Percentiles rank a stretch among this genome's conserved stretches.
These are phyloP conservation scores for Ammospiza caudacuta DNA, from an alignment of 2,113 vertebrate genomes.

Conservation along the genomic window DNA sequence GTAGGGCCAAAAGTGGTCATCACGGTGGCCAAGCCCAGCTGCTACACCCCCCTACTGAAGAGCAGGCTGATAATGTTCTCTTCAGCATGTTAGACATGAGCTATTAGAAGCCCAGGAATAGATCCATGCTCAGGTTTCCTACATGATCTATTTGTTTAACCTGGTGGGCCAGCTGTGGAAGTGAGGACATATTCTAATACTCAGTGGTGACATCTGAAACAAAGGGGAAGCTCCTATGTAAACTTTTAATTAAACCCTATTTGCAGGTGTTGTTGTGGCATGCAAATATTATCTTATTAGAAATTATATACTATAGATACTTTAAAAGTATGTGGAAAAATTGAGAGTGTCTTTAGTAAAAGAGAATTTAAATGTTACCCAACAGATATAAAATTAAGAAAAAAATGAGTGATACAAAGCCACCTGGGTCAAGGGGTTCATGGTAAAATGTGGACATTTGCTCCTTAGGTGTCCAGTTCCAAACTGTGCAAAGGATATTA, in stretches of 20 bases:
- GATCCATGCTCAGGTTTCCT: slow-evolving; percentile 1
- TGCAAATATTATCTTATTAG: background rate
- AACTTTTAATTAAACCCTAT: slow-evolving; percentile 6
- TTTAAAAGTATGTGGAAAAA: background rate
- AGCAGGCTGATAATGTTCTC: slow-evolving; percentile 2
- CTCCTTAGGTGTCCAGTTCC: background rate
- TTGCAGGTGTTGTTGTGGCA: background rate
- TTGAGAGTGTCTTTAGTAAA: background rate
- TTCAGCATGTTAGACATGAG: background rate
- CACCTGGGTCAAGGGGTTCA: background rate
- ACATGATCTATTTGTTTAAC: slow-evolving; percentile 26
- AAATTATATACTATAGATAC: background rate
- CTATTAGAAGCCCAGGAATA: slow-evolving; percentile 24
- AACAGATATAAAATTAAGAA: background rate
- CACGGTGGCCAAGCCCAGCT: slow-evolving; percentile 31
- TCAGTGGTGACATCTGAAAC: slow-evolving; percentile 4
- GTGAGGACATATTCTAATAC: background rate
- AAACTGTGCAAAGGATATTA: background rate
- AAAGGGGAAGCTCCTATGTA: background rate
- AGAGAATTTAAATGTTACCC: background rate
- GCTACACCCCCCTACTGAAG: background rate
- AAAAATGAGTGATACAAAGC: background rate
- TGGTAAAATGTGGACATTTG: background rate
- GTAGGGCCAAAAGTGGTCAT: slow-evolving; percentile 24
- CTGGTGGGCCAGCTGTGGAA: slow-evolving; percentile 15